phyloP scores from a whole-genome alignment of 2,888 invertebrate species.

The Galeopsomyia nigrocyanea region DNA sequence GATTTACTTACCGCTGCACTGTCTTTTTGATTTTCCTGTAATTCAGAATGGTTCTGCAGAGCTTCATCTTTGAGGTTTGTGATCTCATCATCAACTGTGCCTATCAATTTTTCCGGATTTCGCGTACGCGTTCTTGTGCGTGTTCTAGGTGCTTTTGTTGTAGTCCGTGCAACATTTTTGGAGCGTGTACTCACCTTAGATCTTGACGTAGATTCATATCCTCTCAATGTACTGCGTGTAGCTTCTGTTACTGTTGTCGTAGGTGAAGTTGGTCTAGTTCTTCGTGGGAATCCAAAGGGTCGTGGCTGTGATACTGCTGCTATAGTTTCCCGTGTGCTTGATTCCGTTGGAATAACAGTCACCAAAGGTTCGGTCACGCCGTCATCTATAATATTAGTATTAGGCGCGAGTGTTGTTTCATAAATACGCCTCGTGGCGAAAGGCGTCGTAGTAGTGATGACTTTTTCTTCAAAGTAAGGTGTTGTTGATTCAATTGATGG shows the following conservation, averaged over 20 bases:
- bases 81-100: conserved; percentile 46
- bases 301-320: conserved; percentile 71
- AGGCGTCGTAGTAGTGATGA: conserved; percentile 20
- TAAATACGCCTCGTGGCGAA: conserved; percentile 24
- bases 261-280: conserved; percentile 66
- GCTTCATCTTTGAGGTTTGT: conserved; percentile 40
- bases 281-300: conserved; percentile 71
- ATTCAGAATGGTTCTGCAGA: conserved; percentile 43
- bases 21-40: conserved; percentile 42
- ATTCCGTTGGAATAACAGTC: conserved; percentile 45
- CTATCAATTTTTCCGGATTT: conserved; percentile 56
- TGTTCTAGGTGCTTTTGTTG: conserved; percentile 53
- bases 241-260: conserved; percentile 53
- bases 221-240: conserved; percentile 46
- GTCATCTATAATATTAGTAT: conserved; percentile 59
- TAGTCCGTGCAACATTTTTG: conserved; percentile 64
- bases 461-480: conserved; percentile 35
- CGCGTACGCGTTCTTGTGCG: conserved; percentile 54
- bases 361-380: conserved; percentile 51
- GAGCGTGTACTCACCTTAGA: conserved; percentile 66
- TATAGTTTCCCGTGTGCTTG: conserved; percentile 52
- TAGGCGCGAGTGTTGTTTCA: conserved; percentile 31
- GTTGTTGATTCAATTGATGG: conserved; percentile 37
- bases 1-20: conserved; percentile 44
- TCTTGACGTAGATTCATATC: conserved; percentile 57